A percentile compares a stretch with the other conserved stretches of the same genome.
These are phyloP conservation scores for Hucho hucho DNA, from an alignment of 2,113 vertebrate species.

Conservation along the genomic window DNA sequence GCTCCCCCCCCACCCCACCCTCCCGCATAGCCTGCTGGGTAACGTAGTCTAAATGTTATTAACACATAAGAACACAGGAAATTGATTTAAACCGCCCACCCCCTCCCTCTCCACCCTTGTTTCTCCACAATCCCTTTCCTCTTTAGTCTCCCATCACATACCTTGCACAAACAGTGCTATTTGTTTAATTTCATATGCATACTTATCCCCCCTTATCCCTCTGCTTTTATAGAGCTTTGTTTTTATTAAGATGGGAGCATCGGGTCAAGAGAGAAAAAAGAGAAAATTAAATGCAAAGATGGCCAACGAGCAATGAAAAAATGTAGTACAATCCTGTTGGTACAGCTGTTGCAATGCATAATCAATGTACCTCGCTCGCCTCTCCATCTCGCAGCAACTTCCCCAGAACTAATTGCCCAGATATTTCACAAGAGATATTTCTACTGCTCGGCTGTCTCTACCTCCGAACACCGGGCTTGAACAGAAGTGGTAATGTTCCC, in stretches of 20 bases:
- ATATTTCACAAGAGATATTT: slow-evolving; percentile 32
- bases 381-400: slow-evolving; percentile 34
- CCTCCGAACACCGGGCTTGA: background rate
- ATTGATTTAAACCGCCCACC: slow-evolving; percentile 48
- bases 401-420: slow-evolving; percentile 43
- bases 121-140: slow-evolving; percentile 50
- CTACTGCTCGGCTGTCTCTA: background rate
- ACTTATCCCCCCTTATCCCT: background rate
- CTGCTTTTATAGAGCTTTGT: background rate
- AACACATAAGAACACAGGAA: slow-evolving; percentile 32
- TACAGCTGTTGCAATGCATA: slow-evolving; percentile 47
- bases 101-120: slow-evolving; percentile 12
- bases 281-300: slow-evolving; percentile 31
- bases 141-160: slow-evolving; percentile 26
- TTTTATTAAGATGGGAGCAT: background rate
- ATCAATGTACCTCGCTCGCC: slow-evolving; percentile 42
- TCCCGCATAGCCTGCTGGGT: no score
- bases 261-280: no score
- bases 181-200: background rate
- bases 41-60: no score
- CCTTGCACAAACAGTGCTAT: background rate
- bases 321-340: slow-evolving; percentile 41
- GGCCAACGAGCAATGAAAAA: slow-evolving; percentile 40
- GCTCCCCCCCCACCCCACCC: no score
- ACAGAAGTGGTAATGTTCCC: slow-evolving; percentile 5